These are phyloP conservation scores for Perca fluviatilis DNA, from an alignment of 2,113 vertebrate species.

Conservation along the genomic window DNA sequence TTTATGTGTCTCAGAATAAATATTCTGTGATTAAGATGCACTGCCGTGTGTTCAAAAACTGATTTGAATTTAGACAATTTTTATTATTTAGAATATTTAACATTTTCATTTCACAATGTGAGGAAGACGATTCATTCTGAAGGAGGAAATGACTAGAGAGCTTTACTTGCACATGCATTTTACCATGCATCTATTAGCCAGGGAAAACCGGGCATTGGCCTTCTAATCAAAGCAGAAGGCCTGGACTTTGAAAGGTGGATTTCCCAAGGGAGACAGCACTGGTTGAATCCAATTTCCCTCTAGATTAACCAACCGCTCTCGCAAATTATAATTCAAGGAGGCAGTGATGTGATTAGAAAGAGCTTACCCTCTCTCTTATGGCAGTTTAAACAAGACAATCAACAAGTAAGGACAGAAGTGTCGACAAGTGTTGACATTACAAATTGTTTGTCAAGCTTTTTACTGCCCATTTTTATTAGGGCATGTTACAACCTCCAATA, in stretches of 20 bases:
- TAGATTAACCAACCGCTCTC: conserved; percentile 69
- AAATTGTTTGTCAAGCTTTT: background rate
- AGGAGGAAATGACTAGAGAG: background rate
- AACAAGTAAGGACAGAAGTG: conserved; percentile 41
- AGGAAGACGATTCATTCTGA: background rate
- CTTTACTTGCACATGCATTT: conserved; percentile 6
- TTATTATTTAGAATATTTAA: background rate
- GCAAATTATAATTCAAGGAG: conserved; percentile 76
- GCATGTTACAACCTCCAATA: background rate
- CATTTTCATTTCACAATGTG: background rate
- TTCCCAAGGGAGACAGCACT: conserved; percentile 64
- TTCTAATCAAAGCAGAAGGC: conserved; percentile 52
- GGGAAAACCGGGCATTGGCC: conserved; percentile 20
- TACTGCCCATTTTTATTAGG: background rate
- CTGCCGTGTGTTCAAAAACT: background rate
- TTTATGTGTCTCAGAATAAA: background rate
- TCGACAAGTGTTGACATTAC: conserved; percentile 13
- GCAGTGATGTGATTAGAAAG: conserved; percentile 68
- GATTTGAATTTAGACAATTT: background rate
- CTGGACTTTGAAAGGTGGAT: conserved; percentile 63
- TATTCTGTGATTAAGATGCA: background rate
- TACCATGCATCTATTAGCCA: conserved; percentile 27
- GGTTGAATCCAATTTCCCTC: conserved; percentile 77
- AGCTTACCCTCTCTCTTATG: conserved; percentile 54
- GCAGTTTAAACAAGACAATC: conserved; percentile 55